Conservation (phyloP, 2,888 invertebrate genomes). For the Erebia aethiops region DNA sequence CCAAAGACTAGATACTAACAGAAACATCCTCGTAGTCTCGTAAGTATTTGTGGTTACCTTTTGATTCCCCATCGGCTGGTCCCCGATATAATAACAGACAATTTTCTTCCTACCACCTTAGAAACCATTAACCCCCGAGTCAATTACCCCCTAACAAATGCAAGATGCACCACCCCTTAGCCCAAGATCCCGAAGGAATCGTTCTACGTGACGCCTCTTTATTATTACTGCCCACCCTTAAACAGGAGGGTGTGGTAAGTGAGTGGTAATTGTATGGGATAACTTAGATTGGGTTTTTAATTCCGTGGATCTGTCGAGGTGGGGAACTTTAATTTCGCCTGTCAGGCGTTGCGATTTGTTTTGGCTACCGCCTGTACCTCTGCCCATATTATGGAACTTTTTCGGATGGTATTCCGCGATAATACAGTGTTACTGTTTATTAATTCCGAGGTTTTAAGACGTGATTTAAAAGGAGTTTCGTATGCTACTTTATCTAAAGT, state of each 20-base stretch:
- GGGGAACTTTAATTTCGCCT: conserved; percentile 35
- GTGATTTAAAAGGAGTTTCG: no score
- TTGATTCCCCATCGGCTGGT: not conserved
- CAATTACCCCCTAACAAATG: conserved; percentile 47
- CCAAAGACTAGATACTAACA: no score
- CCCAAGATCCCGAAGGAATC: conserved; percentile 55
- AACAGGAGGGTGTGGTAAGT: conserved; percentile 71
- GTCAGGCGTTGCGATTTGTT: conserved; percentile 22
- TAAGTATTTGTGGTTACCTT: not conserved
- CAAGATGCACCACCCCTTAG: conserved; percentile 50
- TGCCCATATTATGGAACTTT: not conserved
- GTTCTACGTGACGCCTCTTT: conserved; percentile 61
- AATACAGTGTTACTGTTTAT: not conserved
- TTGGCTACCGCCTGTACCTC: not conserved
- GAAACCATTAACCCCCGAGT: conserved; percentile 39
- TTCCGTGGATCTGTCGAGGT: conserved; percentile 51
- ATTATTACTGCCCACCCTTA: conserved; percentile 60
- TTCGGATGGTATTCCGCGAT: not conserved
- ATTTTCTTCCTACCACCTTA: conserved; percentile 31
- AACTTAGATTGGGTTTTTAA: conserved; percentile 82
- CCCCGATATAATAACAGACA: conserved; percentile 31
- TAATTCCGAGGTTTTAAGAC: no score
- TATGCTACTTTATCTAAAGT: no score
- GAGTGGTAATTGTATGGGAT: conserved; percentile 78
- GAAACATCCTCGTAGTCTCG: not conserved